Evolutionary conservation across 2,113 vertebrate genomes (phyloP).

Genomic region (Oostethus manadensis): DNA sequence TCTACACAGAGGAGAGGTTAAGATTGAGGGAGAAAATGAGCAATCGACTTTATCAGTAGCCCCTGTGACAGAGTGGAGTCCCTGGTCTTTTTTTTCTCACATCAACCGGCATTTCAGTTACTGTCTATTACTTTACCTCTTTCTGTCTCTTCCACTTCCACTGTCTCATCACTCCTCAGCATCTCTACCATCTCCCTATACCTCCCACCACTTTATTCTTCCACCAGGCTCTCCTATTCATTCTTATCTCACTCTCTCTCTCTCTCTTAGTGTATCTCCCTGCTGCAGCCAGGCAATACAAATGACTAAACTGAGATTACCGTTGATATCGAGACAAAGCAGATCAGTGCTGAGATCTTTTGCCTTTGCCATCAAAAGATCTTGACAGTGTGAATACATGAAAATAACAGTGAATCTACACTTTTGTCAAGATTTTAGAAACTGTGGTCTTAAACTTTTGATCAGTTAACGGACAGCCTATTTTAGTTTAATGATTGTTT

Average conservation of each 20-base stretch:
- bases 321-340: slow-evolving; percentile 45
- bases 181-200: slow-evolving; percentile 20
- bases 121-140: not conserved
- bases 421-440: too few relatives aligned
- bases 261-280: slow-evolving; percentile 6
- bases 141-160: slow-evolving; percentile 1
- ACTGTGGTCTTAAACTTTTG: too few relatives aligned
- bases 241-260: not conserved
- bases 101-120: slow-evolving; percentile 4
- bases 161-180: slow-evolving; percentile 1
- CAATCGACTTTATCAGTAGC: slow-evolving; percentile 2
- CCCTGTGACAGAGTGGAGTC: slow-evolving; percentile 1
- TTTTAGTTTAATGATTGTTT: too few relatives aligned
- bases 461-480: too few relatives aligned
- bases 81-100: not conserved
- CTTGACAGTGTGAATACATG: too few relatives aligned
- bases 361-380: too few relatives aligned
- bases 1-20: not conserved
- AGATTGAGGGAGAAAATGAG: not conserved
- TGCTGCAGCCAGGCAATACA: slow-evolving; percentile 17
- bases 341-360: slow-evolving; percentile 23
- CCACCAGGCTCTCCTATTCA: not conserved
- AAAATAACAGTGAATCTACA: too few relatives aligned
- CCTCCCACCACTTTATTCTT: slow-evolving; percentile 15
- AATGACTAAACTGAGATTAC: slow-evolving; percentile 46